Base-by-base conservation (phyloP, 2,797 vertebrate genomes). In the Typhlichthys eigenmanni region DNA sequence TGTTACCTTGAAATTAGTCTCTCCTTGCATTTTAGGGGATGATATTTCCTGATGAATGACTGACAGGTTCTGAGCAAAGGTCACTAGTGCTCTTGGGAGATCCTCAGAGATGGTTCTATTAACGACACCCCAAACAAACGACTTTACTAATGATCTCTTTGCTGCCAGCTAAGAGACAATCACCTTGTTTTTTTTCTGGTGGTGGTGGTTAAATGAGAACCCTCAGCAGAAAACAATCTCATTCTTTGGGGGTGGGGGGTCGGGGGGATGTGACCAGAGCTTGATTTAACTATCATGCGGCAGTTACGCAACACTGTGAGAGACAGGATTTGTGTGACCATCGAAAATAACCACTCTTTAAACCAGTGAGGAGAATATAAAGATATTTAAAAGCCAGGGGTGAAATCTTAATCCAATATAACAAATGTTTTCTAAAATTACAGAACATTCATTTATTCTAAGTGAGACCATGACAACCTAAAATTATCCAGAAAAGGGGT, bases 41-140 rank as follows among this genome's bases (percentile, higher is more conserved):
- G 95, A 97, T 95, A 98, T 96, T 94, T 98, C 95, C 93, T 97
- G 96, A 98, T 97, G 95, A 94, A 99, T 97, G 95, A 96, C 92
- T 90, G 96, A 97, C 95, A 98, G 95, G 94, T 96, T 95, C 82
- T 71, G 95, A 93, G 95, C 95, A 97, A 98, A 99, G 96, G 96
- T 98, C 96, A 94, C 76, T 53, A 96, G 92, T 81, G 94, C 94
- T 95, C 95, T 95, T 95, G 92, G 92, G 95, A 97, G 95, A 96
- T 95, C 92, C 52, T 93, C 92, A 45, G 92, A 95, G 87, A 98
- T 94, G 83, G 95, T 94, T 94, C 96, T 97, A 94, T 95, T 97
- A 95, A 97, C 90, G 92, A 96, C 94, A 96, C 88, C 89, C 79
- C 93, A 95, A 95, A 98, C 94, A 96, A 97, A 98, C 91, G 93